Evolutionary conservation across 2,113 vertebrate species (phyloP).

Genomic region (Gracilinanus agilis): DNA sequence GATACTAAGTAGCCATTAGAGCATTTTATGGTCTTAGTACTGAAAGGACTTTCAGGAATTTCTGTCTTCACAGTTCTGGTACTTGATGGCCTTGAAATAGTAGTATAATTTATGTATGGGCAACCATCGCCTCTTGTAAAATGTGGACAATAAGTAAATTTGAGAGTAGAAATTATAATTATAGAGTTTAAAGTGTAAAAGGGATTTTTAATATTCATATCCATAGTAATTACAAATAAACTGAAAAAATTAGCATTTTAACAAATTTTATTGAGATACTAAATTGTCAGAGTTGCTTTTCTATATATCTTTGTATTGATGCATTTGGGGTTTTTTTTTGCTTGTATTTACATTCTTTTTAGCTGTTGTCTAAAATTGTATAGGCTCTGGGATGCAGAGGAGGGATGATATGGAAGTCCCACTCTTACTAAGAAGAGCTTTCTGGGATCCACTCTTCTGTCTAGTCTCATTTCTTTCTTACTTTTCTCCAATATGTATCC

Average conservation of each 20-base stretch:
- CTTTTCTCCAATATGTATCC: background rate
- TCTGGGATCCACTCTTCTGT: background rate
- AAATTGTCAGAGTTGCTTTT: background rate
- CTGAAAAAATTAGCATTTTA: background rate
- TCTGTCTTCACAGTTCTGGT: conserved; percentile 40
- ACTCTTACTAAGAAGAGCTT: background rate
- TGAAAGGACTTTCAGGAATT: conserved; percentile 22
- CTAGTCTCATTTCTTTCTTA: background rate
- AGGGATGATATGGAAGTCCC: background rate
- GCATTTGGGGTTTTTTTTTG: background rate
- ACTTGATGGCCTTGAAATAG: conserved; percentile 40
- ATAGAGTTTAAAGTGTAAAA: conserved; percentile 42
- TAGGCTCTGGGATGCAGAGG: background rate
- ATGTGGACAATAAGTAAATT: conserved; percentile 43
- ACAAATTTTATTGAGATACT: conserved; percentile 18
- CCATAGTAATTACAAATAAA: background rate
- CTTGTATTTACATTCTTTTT: background rate
- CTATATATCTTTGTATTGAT: background rate
- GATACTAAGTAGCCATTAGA: conserved; percentile 32
- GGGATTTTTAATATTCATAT: background rate
- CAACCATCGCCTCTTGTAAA: conserved; percentile 56
- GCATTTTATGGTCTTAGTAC: conserved; percentile 29
- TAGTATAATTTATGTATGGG: conserved; percentile 40
- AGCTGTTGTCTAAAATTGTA: background rate
- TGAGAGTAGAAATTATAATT: conserved; percentile 47